A percentile compares a stretch with the other conserved stretches of the same genome.
These are phyloP conservation scores for Helicoverpa zea DNA, from an alignment of 1,140 invertebrate genomes.

Conservation along the genomic window DNA sequence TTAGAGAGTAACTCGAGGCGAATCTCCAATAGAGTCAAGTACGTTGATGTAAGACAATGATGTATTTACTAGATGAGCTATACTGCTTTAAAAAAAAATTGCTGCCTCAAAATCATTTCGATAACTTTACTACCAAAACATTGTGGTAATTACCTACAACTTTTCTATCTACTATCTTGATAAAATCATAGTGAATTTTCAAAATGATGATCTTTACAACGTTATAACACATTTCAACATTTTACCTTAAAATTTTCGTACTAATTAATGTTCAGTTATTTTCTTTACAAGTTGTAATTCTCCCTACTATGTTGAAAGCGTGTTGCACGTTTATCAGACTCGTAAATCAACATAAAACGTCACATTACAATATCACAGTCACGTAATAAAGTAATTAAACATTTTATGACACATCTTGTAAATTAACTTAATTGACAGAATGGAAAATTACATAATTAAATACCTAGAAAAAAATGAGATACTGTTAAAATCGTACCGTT, in stretches of 20 bases:
- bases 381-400: slow-evolving; percentile 25
- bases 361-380: slow-evolving; percentile 20
- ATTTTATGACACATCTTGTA: not conserved
- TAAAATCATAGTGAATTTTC: too few species aligned
- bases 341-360: slow-evolving; percentile 25
- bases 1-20: slow-evolving; percentile 66
- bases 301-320: not conserved
- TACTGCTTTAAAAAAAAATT: not conserved
- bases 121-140: too few species aligned
- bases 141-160: too few species aligned
- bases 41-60: not conserved
- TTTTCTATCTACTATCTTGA: too few species aligned
- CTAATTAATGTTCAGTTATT: not conserved
- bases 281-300: not conserved
- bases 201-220: too few species aligned
- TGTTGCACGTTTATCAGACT: slow-evolving; percentile 12
- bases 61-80: not conserved
- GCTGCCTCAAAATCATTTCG: not conserved
- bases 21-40: slow-evolving; percentile 53
- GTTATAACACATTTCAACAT: too few species aligned
- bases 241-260: not conserved
- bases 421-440: slow-evolving; percentile 16
- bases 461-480: not conserved
- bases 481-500: not conserved
- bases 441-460: not conserved